Evolutionary conservation across 2,888 invertebrate genomes (phyloP), one percentile per base, ranked within the genome.

Genomic region (Platypus cylindrus): DNA sequence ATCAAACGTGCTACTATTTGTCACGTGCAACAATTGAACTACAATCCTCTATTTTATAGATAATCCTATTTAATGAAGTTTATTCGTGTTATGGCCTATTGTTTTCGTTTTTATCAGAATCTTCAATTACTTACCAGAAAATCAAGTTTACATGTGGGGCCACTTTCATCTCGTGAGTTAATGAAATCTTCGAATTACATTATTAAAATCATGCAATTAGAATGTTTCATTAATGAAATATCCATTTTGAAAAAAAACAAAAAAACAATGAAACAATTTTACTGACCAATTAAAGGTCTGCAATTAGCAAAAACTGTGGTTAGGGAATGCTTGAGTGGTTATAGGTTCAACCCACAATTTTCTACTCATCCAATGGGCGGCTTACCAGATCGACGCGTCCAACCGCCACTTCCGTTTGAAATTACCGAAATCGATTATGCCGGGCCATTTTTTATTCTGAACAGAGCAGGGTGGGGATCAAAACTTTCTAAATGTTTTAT

Each of bases 301-400:
- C 32, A 44, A 35, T 36, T 39, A 13, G 16, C 34, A 32, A 39
- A 37, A n/a, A n/a, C 23, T 13, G 22, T 28, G 5, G 27, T 40
- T 18, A 37, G 37, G 2, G 16, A 40, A 26, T 46, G 45, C 35
- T 22, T 37, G 3, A 31, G n/a, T 26, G 45, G 45, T 32, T 46
- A 43, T 35, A 24, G 38, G 13, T 20, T 18, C 9, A 36, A 40
- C n/a, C 40, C 41, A 1, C 31, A 32, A 26, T 13, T 9, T 3
- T 17, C 11, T 24, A 7, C 26, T 4, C 33, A 16, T 14, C 11
- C 26, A 14, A 43, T 45, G 40, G 41, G 36, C 17, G 30, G 41
- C 12, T 37, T 41, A 13, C 40, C 45, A 5, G 8, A 35, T 9
- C 22, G 35, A 14, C 37, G 38, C 2, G 12, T 45, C 12, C 12